Base-by-base conservation (phyloP, 2,888 invertebrate species). In the Stenodema calcarata region DNA sequence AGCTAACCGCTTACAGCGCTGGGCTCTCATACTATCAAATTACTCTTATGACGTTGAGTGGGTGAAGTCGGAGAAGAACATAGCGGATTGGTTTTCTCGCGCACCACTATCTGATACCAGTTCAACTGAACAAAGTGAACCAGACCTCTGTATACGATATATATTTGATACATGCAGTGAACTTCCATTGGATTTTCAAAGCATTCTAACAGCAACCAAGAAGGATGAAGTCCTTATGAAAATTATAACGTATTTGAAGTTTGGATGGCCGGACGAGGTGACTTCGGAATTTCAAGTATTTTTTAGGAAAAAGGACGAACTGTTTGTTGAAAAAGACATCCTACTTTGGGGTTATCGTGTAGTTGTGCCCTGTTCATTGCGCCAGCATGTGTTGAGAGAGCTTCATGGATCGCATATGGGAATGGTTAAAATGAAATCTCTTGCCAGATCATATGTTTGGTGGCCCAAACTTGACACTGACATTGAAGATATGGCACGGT, bases 1-100 rank as follows among this genome's bases (percentile, higher is more conserved):
- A 23, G 62, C 73, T 1, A 75, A 79, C 44, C 4, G 28, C 16
- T n/a, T 41, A 12, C 87, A 87, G 54, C 18, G 54, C 12, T 80
- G 80, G 80, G 80, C 80, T n/a, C 14, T 80, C 6, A 30, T 80
- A 16, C 41, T 82, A 41, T 23, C n/a, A 1, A 62, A 62, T 14
- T 81, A 81, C 14, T 18, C 69, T n/a, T 81, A 28, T 69, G 82
- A 82, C 12, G 82, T 82, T 9, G 69, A 82, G 18, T 82, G 82
- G 82, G 82, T 82, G 16, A 62, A 11, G 12, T 30, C 70, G 9
- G 62, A 62, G 18, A 82, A 82, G 18, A 82, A 82, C 23, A 16
- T 78, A 35, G 82, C 69, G 2, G 69, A 82, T 35, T 82, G 82
- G 82, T 62, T 82, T 35, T 82, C 42, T 0, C 69, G 82, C 0